Evolutionary conservation across 2,888 invertebrate species (phyloP).

Genomic region (Pachydiplax longipennis): DNA sequence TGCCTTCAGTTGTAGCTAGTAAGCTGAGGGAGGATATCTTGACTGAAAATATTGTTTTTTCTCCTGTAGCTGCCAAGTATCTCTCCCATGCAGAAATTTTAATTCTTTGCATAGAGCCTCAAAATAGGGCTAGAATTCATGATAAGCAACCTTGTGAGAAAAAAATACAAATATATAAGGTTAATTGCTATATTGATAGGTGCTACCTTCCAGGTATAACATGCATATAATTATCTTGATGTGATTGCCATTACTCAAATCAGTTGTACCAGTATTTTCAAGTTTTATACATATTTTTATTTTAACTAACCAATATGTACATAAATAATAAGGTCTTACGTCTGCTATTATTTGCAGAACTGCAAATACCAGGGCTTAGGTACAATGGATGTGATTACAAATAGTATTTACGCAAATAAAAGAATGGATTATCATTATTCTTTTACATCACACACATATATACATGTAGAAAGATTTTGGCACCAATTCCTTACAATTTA

Average conservation of each 20-base stretch:
- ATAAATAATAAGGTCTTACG: slow-evolving; percentile 16
- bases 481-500: slow-evolving; percentile 21
- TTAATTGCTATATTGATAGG: too few species aligned
- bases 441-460: slow-evolving; percentile 30
- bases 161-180: too few species aligned
- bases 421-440: background rate
- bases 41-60: too few species aligned
- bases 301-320: slow-evolving; percentile 41
- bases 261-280: background rate
- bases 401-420: slow-evolving; percentile 32
- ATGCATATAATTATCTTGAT: background rate
- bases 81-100: too few species aligned
- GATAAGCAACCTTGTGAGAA: too few species aligned
- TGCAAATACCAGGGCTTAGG: background rate
- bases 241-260: too few species aligned
- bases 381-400: slow-evolving; percentile 4
- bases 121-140: too few species aligned
- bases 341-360: background rate
- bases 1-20: too few species aligned
- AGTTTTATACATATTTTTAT: slow-evolving; percentile 36
- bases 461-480: slow-evolving; percentile 15
- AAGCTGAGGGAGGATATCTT: too few species aligned
- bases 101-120: too few species aligned
- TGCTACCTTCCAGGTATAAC: too few species aligned
- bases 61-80: too few species aligned